Base-by-base conservation (phyloP, 2,888 invertebrate species). In the Ochropleura plecta region DNA sequence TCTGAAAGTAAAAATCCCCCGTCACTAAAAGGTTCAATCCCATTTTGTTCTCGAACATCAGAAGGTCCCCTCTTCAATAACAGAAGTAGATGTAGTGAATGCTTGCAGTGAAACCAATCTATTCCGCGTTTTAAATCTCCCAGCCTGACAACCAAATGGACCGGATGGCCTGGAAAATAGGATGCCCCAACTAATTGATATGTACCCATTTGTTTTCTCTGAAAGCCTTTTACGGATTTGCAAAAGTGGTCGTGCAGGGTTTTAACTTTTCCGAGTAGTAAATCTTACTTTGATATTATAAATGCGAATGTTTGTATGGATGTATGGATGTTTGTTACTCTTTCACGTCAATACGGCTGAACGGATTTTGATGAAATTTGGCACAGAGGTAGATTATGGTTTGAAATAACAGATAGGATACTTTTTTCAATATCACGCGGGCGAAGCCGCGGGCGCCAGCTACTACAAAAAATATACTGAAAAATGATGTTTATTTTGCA, bases 151-250 rank as follows among this genome's bases (percentile, higher is more conserved):
- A 63, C 65, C 62, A 70, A 62, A 51, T 65, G 76, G 59, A 70
- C 12, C 60, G 75, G 60, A 63, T 82, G 78, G 76, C n/a, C 57
- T 14, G 80, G 84, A 87, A 86, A 87, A 87, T 87, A 71, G 76
- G 78, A 53, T 78, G 55, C 69, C 60, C 14, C 49, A 57, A 74
- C 78, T 87, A 87, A 87, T 87, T 84, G 84, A 78, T 78, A 84
- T 68, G 66, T 66, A 67, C 75, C 76, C 68, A 73, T 81, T 76
- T 73, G 59, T 60, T 51, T 71, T 16, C 69, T 53, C 30, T n/a
- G 64, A 76, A 81, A 79, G 51, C 53, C 64, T 63, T 62, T 76
- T 70, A 66, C 14, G 60, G 68, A 57, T 67, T 77, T 60, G 46
- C 62, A 40, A 49, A 72, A 75, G 70, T 51, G 18, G 16, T 53